These are phyloP conservation scores for Selenia dentaria DNA, from an alignment of 2,888 invertebrate genomes.

Conservation along the genomic window DNA sequence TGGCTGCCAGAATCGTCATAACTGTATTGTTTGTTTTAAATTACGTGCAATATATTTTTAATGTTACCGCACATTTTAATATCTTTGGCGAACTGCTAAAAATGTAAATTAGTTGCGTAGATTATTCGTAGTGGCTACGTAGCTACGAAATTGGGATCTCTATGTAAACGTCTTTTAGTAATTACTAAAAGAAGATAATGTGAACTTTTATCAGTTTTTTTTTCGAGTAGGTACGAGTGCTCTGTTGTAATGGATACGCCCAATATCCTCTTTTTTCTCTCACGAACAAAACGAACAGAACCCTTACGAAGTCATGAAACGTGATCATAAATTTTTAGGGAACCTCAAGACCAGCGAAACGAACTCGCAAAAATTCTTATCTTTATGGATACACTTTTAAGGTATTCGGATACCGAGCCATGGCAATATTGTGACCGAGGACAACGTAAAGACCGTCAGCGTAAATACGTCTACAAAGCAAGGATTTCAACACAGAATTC, in stretches of 20 bases:
- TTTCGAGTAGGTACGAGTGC: conserved; percentile 21
- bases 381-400: conserved; percentile 65
- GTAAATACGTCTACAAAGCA: conserved; percentile 29
- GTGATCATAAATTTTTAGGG: conserved; percentile 63
- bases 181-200: neutral
- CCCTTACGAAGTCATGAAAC: conserved; percentile 59
- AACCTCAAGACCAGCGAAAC: conserved; percentile 52
- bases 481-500: conserved; percentile 27
- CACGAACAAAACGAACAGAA: conserved; percentile 46
- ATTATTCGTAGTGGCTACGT: conserved; percentile 12
- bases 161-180: neutral
- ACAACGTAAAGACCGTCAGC: conserved; percentile 23
- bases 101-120: conserved; percentile 3
- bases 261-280: conserved; percentile 48
- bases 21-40: conserved; percentile 46
- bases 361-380: conserved; percentile 65
- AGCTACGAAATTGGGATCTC: conserved; percentile 28
- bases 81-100: conserved; percentile 1
- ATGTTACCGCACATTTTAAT: conserved; percentile 5
- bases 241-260: conserved; percentile 42
- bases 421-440: conserved; percentile 33
- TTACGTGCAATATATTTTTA: conserved; percentile 16
- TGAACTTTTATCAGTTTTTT: too few relatives aligned
- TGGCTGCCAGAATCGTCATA: conserved; percentile 52
- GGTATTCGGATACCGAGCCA: conserved; percentile 53